Evolutionary conservation across 2,888 invertebrate species (phyloP).

Genomic region (Lasioglossum pauxillum): DNA sequence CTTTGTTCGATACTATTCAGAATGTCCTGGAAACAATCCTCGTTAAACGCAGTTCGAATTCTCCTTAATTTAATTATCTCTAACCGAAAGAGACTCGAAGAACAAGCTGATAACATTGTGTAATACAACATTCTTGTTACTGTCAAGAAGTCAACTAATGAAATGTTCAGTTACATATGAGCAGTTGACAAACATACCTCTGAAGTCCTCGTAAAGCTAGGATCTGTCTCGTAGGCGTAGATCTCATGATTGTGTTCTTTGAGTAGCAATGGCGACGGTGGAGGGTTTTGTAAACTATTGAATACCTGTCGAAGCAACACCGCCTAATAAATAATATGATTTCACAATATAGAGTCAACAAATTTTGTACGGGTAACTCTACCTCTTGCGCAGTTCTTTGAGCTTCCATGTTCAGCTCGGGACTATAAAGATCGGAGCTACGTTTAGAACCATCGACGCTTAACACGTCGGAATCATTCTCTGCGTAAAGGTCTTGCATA

Average conservation of each 20-base stretch:
- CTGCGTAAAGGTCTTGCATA: constrained; percentile 71
- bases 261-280: constrained; percentile 79
- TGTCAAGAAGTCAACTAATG: no score
- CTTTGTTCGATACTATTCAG: constrained; percentile 82
- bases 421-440: constrained; percentile 82
- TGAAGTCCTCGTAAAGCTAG: constrained; percentile 82
- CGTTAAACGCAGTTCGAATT: not conserved
- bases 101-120: not conserved
- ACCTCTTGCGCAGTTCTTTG: constrained; percentile 83
- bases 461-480: constrained; percentile 63
- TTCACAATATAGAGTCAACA: not conserved
- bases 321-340: not conserved
- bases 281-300: constrained; percentile 83
- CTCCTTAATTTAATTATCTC: not conserved
- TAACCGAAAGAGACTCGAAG: not conserved
- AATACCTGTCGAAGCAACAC: constrained; percentile 75
- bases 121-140: not conserved
- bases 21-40: constrained; percentile 77
- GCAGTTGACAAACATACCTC: constrained; percentile 71
- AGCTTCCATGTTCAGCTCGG: constrained; percentile 82
- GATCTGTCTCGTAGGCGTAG: constrained; percentile 78
- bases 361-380: constrained; percentile 14
- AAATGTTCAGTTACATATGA: no score
- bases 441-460: constrained; percentile 65
- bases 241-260: constrained; percentile 78